Conservation (phyloP, 1,140 invertebrate species). For the Sipha flava region DNA sequence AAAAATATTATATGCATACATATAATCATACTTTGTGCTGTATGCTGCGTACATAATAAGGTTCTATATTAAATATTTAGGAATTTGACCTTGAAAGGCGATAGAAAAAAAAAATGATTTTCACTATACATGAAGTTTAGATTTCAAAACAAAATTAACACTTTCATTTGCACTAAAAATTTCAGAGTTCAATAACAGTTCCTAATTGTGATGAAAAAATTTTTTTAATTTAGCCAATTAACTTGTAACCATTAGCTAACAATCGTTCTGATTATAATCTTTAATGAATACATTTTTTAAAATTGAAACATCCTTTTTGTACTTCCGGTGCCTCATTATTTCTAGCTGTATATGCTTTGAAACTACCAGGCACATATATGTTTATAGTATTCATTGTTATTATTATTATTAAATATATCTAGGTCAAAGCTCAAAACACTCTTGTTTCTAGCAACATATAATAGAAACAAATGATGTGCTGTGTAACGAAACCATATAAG, state of each 20-base stretch:
- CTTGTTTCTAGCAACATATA: not conserved
- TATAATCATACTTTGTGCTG: not conserved
- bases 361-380: not conserved
- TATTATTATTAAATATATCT: not conserved
- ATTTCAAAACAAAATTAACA: not conserved
- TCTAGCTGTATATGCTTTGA: not conserved
- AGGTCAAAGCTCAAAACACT: not conserved
- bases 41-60: too few relatives aligned
- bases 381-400: not conserved
- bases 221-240: not conserved
- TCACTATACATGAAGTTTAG: not conserved
- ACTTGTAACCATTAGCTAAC: not conserved
- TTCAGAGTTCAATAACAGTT: too few relatives aligned
- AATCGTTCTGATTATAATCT: not conserved
- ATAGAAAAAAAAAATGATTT: not conserved
- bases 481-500: not conserved
- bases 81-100: constrained; percentile 1
- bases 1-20: too few relatives aligned
- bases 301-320: not conserved
- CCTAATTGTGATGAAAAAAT: not conserved
- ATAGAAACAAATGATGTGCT: not conserved
- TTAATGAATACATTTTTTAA: not conserved
- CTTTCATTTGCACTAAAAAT: not conserved
- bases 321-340: not conserved
- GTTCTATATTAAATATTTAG: not conserved